These are phyloP conservation scores for Elysia chlorotica DNA, from an alignment of 1,140 invertebrate genomes.

Conservation along the genomic window DNA sequence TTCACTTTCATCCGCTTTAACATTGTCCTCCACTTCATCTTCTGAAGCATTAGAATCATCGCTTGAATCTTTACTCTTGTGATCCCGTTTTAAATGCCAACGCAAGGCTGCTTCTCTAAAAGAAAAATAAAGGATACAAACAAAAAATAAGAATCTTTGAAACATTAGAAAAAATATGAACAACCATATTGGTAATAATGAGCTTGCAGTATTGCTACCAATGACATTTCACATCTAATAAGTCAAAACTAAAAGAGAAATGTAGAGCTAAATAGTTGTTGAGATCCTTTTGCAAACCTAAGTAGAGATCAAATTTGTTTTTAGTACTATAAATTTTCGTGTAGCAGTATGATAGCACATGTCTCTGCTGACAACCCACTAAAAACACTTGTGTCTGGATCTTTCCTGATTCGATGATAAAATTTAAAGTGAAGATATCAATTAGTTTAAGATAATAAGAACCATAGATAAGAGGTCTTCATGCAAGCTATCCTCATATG, in stretches of 20 bases:
- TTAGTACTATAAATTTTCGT: not conserved
- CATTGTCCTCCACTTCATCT: not conserved
- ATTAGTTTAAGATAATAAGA: too few species aligned
- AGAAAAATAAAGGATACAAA: slow-evolving; percentile 3
- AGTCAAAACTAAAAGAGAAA: not conserved
- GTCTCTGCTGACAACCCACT: too few species aligned
- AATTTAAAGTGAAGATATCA: too few species aligned
- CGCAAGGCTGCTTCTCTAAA: slow-evolving; percentile 48
- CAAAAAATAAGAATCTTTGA: too few species aligned
- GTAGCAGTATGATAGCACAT: too few species aligned
- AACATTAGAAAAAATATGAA: too few species aligned
- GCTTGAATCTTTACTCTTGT: slow-evolving; percentile 34
- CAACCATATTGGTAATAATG: too few species aligned
- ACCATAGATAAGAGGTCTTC: too few species aligned
- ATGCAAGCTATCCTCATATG: too few species aligned
- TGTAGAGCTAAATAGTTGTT: not conserved
- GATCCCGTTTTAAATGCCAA: slow-evolving; percentile 50
- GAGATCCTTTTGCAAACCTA: not conserved
- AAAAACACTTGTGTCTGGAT: too few species aligned
- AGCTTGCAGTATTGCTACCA: not conserved
- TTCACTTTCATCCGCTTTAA: slow-evolving; percentile 6
- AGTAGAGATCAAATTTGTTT: not conserved
- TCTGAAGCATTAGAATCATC: slow-evolving; percentile 30
- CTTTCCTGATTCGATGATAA: too few species aligned
- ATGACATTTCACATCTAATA: too few species aligned